Evolutionary conservation across 2,888 invertebrate genomes (phyloP).

Genomic region (Prostheceraeus crozeri): DNA sequence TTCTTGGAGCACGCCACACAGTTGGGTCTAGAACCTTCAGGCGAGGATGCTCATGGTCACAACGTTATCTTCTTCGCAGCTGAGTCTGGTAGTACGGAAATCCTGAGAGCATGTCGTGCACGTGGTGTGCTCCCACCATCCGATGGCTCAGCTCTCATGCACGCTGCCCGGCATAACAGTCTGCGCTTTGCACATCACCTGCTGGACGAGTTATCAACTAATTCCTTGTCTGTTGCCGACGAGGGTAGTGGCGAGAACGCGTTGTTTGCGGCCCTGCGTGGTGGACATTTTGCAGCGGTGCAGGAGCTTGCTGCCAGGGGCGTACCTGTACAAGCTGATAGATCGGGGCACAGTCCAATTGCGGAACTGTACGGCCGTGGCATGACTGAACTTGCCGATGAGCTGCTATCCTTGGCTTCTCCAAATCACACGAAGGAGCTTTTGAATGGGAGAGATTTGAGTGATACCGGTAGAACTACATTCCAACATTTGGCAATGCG

Average conservation of each 20-base stretch:
- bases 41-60: neutral
- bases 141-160: neutral
- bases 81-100: neutral
- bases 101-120: neutral
- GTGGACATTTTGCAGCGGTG: too few relatives aligned
- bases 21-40: neutral
- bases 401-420: neutral
- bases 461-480: neutral
- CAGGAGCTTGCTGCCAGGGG: neutral
- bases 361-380: neutral
- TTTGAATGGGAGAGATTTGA: slow-evolving; percentile 1
- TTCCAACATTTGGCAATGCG: neutral
- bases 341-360: neutral
- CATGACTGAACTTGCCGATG: neutral
- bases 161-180: neutral
- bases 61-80: neutral
- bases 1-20: neutral
- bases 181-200: neutral
- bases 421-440: neutral
- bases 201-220: too few relatives aligned
- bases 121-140: neutral
- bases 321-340: neutral
- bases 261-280: neutral
- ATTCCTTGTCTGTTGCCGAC: too few relatives aligned
- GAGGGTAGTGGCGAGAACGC: slow-evolving; percentile 7